These are phyloP conservation scores for Melinopterus prodromus DNA, from an alignment of 2,888 invertebrate genomes.

Conservation along the genomic window DNA sequence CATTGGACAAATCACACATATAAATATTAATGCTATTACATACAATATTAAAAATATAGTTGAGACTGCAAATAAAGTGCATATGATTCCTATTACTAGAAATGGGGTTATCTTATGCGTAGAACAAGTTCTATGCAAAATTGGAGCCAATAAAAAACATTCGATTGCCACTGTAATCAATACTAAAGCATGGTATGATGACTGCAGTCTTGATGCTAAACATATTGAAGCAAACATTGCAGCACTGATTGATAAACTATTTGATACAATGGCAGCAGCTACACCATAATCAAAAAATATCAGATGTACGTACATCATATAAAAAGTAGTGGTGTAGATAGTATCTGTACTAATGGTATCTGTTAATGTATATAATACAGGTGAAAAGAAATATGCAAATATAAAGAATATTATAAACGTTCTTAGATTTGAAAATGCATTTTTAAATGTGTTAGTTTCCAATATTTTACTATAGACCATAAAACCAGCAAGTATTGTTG, in stretches of 20 bases:
- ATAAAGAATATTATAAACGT: slow-evolving; percentile 83
- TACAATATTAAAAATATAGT: slow-evolving; percentile 69
- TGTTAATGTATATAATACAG: slow-evolving; percentile 91
- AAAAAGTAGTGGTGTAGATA: slow-evolving; percentile 90
- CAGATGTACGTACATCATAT: slow-evolving; percentile 88
- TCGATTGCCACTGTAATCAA: slow-evolving; percentile 89
- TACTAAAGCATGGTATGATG: slow-evolving; percentile 87
- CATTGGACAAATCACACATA: slow-evolving; percentile 77
- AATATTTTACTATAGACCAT: slow-evolving; percentile 63
- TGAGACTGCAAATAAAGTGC: slow-evolving; percentile 67
- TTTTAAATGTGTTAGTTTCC: slow-evolving; percentile 42
- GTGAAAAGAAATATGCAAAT: slow-evolving; percentile 90
- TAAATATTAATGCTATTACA: slow-evolving; percentile 66
- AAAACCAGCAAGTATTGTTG: slow-evolving; percentile 70
- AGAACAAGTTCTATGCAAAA: slow-evolving; percentile 71
- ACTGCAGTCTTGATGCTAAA: slow-evolving; percentile 88
- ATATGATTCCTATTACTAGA: slow-evolving; percentile 63
- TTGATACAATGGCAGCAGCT: slow-evolving; percentile 87
- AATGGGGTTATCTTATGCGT: slow-evolving; percentile 65
- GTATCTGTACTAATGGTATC: slow-evolving; percentile 98
- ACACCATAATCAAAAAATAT: slow-evolving; percentile 94
- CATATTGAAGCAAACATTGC: slow-evolving; percentile 96
- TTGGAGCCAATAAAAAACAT: slow-evolving; percentile 89
- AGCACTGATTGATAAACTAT: slow-evolving; percentile 91
- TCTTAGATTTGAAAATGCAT: slow-evolving; percentile 64